Evolutionary conservation across 92 coral and sea anemone genomes (phyloP).

Genomic region (Blastomussa wellsi): DNA sequence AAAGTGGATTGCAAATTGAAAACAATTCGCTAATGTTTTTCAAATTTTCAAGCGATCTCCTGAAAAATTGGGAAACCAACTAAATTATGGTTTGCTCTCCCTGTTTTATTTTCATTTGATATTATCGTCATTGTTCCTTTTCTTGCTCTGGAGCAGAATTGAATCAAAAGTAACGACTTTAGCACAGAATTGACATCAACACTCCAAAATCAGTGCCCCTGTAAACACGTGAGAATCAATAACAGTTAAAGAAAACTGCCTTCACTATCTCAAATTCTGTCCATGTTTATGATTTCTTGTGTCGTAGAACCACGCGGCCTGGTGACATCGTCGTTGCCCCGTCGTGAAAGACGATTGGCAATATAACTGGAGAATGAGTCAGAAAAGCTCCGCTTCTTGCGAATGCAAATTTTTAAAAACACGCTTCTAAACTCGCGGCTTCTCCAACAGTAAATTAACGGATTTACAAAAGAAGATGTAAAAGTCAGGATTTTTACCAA

Average conservation of each 20-base stretch:
- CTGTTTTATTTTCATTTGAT: too few species aligned
- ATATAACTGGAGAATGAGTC: slow-evolving; percentile 15
- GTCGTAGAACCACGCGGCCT: neutral
- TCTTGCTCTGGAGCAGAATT: too few species aligned
- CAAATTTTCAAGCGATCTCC: too few species aligned
- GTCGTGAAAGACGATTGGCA: neutral
- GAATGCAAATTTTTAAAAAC: slow-evolving; percentile 54
- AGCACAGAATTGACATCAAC: too few species aligned
- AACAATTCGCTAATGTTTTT: too few species aligned
- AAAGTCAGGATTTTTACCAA: slow-evolving; percentile 86
- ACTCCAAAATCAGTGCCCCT: neutral
- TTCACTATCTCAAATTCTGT: neutral
- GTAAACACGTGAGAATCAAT: neutral
- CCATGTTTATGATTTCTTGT: neutral
- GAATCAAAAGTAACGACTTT: too few species aligned
- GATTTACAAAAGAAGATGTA: slow-evolving; percentile 85
- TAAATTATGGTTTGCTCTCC: too few species aligned
- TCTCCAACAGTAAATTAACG: slow-evolving; percentile 94
- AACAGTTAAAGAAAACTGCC: neutral
- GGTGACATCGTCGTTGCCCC: slow-evolving; percentile 6
- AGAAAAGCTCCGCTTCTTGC: slow-evolving; percentile 31
- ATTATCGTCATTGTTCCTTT: too few species aligned
- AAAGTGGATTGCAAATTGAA: too few species aligned
- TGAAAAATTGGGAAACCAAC: too few species aligned
- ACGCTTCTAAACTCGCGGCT: slow-evolving; percentile 86